Evolutionary conservation across 2,797 vertebrate genomes (phyloP), one percentile per base, ranked within the genome.

Genomic region (Platalea minor): DNA sequence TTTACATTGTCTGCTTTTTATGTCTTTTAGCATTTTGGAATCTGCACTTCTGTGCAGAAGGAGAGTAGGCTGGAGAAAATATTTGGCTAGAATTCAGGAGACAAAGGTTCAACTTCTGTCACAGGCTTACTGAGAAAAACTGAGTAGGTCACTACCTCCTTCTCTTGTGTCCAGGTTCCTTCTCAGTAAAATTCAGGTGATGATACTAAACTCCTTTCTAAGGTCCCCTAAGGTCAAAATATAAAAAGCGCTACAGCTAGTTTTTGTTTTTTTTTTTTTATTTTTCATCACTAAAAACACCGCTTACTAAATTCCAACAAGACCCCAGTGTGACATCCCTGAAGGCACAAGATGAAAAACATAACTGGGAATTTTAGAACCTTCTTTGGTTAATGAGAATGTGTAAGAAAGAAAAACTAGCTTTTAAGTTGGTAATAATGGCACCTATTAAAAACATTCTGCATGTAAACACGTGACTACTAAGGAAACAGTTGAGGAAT

Each of bases 11-110:
- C 69, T 86, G 73, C n/a, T 91, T 83, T 80, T 75, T 46, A 80
- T n/a, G 69, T 39, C 68, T 88, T 89, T 59, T 57, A 86, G 59
- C 83, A 90, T 80, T 95, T 87, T 90, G 89, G 59, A 92, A 92
- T 75, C 79, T 91, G 82, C 29, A 72, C 61, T 92, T 76, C 76
- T 95, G 83, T 65, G 80, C 85, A 96, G 90, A 96, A 94, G 94
- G 85, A 94, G 45, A 95, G 91, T 93, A 92, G 92, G 91, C 89
- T 93, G 93, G 65, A 93, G 76, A 92, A 93, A 92, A 64, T 72
- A 91, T 56, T 75, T 95, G 91, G 88, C 87, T 77, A 78, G 91
- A 92, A 86, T 79, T 92, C 89, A 92, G 91, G 64, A 67, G 68
- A 78, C 65, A 85, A 83, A 93, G 68, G 92, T 95, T 95, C 69